These are phyloP conservation scores for Sphyrna mokarran DNA, from an alignment of 2,113 vertebrate genomes.

Conservation along the genomic window DNA sequence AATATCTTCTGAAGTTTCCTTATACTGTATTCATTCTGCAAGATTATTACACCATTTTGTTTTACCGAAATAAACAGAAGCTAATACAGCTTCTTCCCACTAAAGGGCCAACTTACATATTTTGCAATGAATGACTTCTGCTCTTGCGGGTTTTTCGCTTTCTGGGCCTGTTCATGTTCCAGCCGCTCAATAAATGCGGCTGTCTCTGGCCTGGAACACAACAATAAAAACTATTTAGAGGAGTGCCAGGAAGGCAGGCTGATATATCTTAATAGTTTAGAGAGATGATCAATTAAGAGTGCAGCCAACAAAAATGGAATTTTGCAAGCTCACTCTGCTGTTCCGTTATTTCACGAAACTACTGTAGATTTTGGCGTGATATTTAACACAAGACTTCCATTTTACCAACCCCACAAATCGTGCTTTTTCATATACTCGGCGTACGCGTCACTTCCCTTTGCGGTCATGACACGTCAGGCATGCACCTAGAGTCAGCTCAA, in stretches of 20 bases:
- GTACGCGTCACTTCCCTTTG: too few relatives aligned
- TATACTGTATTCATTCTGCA: background rate
- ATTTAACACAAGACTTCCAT: background rate
- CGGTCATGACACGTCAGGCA: too few relatives aligned
- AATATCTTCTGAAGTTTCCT: background rate
- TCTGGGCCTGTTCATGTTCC: constrained; percentile 79
- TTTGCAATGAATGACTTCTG: constrained; percentile 91
- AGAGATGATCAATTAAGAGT: background rate
- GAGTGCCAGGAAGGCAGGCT: background rate
- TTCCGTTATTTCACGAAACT: background rate
- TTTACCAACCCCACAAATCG: background rate
- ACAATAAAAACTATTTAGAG: background rate
- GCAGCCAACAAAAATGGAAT: background rate
- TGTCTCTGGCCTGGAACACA: constrained; percentile 67
- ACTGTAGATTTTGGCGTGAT: background rate
- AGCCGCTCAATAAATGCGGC: constrained; percentile 73
- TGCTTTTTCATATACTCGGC: too few relatives aligned
- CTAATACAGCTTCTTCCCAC: background rate
- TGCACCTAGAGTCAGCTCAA: too few relatives aligned
- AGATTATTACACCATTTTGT: background rate
- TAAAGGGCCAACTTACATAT: constrained; percentile 68
- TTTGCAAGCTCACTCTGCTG: background rate
- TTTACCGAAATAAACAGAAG: background rate
- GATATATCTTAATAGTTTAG: background rate
- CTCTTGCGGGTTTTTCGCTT: constrained; percentile 83